phyloP scores from a whole-genome alignment of 1,140 invertebrate genomes.

The Scaptomyza hsui region DNA sequence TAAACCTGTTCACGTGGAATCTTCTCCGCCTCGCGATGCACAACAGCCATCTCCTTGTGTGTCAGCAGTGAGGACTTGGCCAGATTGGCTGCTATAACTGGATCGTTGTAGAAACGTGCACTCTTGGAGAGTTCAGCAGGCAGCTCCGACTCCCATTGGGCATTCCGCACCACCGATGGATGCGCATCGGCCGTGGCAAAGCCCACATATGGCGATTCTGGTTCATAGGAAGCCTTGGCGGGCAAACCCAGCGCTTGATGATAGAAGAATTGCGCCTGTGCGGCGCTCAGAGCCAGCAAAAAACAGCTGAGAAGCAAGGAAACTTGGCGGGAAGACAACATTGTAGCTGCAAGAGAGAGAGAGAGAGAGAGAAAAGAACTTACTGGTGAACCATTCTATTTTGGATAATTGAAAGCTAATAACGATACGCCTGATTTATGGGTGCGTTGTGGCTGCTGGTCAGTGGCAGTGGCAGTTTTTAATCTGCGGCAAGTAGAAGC shows the following conservation, averaged over 20 bases:
- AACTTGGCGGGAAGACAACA: slow-evolving; percentile 59
- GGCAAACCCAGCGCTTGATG: slow-evolving; percentile 58
- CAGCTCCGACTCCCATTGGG: slow-evolving; percentile 86
- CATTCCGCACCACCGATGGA: slow-evolving; percentile 86
- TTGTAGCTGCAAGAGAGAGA: slow-evolving; percentile 41
- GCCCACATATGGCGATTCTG: slow-evolving; percentile 56
- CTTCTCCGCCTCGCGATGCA: slow-evolving; percentile 90
- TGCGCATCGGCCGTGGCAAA: slow-evolving; percentile 84
- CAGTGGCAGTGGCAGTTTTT: slow-evolving; percentile 61
- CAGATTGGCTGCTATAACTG: slow-evolving; percentile 87
- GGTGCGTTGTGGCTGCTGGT: slow-evolving; percentile 11
- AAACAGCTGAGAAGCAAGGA: slow-evolving; percentile 45
- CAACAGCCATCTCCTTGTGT: slow-evolving; percentile 89
- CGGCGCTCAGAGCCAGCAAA: slow-evolving; percentile 28
- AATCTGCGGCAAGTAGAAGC: slow-evolving; percentile 61
- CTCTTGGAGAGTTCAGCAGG: slow-evolving; percentile 87
- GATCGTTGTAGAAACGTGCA: slow-evolving; percentile 89
- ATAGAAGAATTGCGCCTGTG: slow-evolving; percentile 67
- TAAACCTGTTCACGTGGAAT: slow-evolving; percentile 90
- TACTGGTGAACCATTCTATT: slow-evolving; percentile 36
- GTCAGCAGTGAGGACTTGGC: slow-evolving; percentile 91
- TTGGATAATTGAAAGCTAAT: slow-evolving; percentile 59
- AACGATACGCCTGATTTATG: slow-evolving; percentile 73
- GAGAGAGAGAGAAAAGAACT: slow-evolving; percentile 27
- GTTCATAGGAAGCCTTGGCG: slow-evolving; percentile 31